Evolutionary conservation across 1,140 invertebrate species (phyloP), one percentile per base, ranked within the genome.

Genomic region (Sarcophaga bullata): DNA sequence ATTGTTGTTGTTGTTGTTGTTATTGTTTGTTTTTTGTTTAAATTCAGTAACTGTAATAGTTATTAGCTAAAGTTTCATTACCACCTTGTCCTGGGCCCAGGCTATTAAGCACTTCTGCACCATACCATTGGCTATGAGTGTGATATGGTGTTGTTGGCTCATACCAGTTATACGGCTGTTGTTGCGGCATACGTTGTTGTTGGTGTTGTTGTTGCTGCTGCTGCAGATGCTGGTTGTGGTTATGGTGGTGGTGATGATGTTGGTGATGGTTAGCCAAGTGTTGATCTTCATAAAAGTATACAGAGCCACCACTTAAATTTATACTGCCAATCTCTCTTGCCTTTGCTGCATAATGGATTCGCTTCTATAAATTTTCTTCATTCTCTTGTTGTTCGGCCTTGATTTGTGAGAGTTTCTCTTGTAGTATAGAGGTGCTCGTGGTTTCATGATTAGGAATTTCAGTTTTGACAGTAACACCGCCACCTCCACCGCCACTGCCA

Each of bases 351-450:
- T 80, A 73, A 75, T n/a, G 68, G 58, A 84, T 84, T 82, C 9
- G 81, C 72, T 83, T 85, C 88, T 89, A 89, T 89, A 89, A 89
- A 81, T 88, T 87, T 83, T 82, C 68, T 58, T 82, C 84, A n/a
- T 17, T 83, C 25, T 82, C 83, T 78, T 86, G 88, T 78, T 86
- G 88, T 81, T 89, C 88, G 83, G 88, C 86, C 84, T 89, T 89
- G 82, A 89, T 89, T 84, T 89, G 88, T n/a, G 87, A 88, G 84
- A 89, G 86, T 83, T 89, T 89, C 82, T 89, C 88, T 54, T 89
- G 88, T 81, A 89, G 72, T 82, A 89, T 89, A 54, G 87, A 87
- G 68, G 80, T 76, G 68, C 82, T 72, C 8, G 47, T 11, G 25
- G 25, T 37, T 78, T 78, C 58, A 58, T 48, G 19, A 17, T 52